These are phyloP conservation scores for Anthonomus grandis DNA, from an alignment of 1,140 invertebrate genomes.

Conservation along the genomic window DNA sequence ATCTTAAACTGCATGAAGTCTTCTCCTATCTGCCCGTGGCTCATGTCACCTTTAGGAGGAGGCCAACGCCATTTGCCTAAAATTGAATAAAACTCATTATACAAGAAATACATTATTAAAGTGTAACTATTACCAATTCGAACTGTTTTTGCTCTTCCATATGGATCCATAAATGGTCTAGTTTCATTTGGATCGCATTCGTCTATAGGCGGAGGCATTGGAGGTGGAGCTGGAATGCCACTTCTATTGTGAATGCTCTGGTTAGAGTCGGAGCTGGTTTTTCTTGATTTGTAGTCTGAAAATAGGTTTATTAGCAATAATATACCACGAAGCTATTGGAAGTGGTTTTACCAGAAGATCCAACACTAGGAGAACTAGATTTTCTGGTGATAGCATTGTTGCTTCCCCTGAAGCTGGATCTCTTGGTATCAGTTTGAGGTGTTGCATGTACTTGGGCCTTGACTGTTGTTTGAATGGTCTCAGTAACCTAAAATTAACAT, in stretches of 20 bases:
- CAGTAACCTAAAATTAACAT: conserved; percentile 29
- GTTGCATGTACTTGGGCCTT: conserved; percentile 55
- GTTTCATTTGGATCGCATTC: conserved; percentile 72
- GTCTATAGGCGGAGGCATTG: conserved; percentile 78
- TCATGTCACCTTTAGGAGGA: conserved; percentile 75
- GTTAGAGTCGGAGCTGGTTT: conserved; percentile 61
- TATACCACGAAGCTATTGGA: not conserved
- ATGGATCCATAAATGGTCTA: conserved; percentile 82
- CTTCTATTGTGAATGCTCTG: conserved; percentile 51
- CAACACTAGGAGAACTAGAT: conserved; percentile 41
- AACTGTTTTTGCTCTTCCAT: conserved; percentile 90
- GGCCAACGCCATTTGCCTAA: conserved; percentile 96
- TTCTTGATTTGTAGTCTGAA: conserved; percentile 50
- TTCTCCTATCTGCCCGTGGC: conserved; percentile 64
- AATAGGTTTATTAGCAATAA: not conserved
- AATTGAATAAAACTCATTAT: not conserved
- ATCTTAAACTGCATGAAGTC: conserved; percentile 86
- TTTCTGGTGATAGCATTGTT: conserved; percentile 41
- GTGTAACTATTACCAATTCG: conserved; percentile 66
- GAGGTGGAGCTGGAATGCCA: conserved; percentile 73
- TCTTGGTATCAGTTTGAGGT: conserved; percentile 45
- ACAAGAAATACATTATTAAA: not conserved
- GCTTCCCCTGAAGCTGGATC: conserved; percentile 47
- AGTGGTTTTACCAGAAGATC: conserved; percentile 25
- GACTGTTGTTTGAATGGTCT: conserved; percentile 43